These are phyloP conservation scores for Enteromius argenteus DNA, from an alignment of 2,797 vertebrate genomes.

Conservation along the genomic window DNA sequence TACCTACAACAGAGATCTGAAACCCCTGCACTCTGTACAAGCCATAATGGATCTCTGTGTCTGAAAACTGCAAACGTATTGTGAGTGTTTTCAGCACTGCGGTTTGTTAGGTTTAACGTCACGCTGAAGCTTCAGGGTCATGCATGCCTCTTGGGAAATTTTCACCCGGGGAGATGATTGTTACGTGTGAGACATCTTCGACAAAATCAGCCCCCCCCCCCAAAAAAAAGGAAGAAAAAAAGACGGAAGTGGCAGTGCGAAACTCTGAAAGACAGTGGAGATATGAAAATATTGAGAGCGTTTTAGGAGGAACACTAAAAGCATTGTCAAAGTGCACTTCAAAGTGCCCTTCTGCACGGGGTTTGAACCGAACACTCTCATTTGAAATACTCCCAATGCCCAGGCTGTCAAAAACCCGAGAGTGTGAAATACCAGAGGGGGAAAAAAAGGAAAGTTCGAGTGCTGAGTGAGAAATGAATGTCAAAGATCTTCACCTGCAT, in stretches of 20 bases:
- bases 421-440: conserved; percentile 22
- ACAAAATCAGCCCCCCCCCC: neutral
- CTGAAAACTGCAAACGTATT: conserved; percentile 9
- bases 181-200: neutral
- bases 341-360: conserved; percentile 37
- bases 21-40: neutral
- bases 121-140: conserved; percentile 32
- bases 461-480: conserved; percentile 35
- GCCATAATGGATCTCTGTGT: conserved; percentile 20
- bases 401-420: conserved; percentile 38
- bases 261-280: conserved; percentile 36
- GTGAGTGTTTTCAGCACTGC: neutral
- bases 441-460: neutral
- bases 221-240: neutral
- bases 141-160: conserved; percentile 25
- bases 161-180: neutral
- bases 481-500: conserved; percentile 38
- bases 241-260: neutral
- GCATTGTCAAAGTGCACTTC: conserved; percentile 50
- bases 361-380: conserved; percentile 32
- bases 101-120: conserved; percentile 30
- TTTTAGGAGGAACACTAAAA: conserved; percentile 49
- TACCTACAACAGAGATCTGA: neutral
- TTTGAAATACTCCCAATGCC: conserved; percentile 19
- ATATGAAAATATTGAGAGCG: conserved; percentile 37